These are phyloP conservation scores for Azemiops feae DNA, from an alignment of 2,113 vertebrate genomes.

Conservation along the genomic window DNA sequence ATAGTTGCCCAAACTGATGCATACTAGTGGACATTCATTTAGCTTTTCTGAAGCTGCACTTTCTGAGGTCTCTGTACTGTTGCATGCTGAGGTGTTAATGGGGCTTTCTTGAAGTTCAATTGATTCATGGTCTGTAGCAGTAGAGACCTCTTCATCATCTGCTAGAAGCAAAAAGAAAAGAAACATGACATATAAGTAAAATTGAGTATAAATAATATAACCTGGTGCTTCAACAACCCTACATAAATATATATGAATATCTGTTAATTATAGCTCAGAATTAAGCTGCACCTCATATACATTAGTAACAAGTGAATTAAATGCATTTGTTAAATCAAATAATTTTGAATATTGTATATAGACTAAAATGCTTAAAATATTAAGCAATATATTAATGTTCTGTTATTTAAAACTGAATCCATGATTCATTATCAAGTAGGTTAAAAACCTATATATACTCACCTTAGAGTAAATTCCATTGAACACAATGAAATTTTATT, in stretches of 20 bases:
- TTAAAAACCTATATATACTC: neutral
- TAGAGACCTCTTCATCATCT: slow-evolving; percentile 95
- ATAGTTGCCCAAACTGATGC: slow-evolving; percentile 42
- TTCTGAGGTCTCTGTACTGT: slow-evolving; percentile 68
- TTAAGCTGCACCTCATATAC: neutral
- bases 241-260: neutral
- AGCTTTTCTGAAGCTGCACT: slow-evolving; percentile 72
- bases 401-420: neutral
- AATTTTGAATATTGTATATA: neutral
- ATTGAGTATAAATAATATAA: neutral
- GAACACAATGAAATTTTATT: neutral
- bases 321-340: neutral
- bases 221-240: neutral
- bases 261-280: neutral
- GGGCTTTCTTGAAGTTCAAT: slow-evolving; percentile 64
- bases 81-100: slow-evolving; percentile 57
- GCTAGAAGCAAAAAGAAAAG: slow-evolving; percentile 53
- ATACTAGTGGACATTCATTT: slow-evolving; percentile 62
- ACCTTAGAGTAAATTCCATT: neutral
- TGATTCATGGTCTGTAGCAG: slow-evolving; percentile 79
- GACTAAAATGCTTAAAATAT: neutral
- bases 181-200: slow-evolving; percentile 17
- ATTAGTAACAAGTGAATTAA: neutral
- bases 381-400: neutral
- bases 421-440: neutral